Evolutionary conservation across 2,113 vertebrate genomes (phyloP).

Genomic region (Sebastes schlegelii): DNA sequence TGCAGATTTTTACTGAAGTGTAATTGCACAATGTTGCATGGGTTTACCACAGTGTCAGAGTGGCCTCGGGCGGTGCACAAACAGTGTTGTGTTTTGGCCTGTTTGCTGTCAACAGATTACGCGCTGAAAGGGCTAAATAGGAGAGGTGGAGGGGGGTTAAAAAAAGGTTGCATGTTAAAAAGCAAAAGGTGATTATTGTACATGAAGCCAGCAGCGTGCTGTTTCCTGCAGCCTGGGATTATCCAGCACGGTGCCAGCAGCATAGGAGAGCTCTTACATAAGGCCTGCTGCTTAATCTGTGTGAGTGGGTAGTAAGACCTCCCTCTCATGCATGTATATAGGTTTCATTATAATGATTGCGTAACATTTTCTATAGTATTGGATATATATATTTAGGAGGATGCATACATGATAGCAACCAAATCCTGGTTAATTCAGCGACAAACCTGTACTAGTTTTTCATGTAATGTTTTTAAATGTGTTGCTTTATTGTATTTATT

Average conservation of each 20-base stretch:
- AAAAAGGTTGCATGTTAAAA: constrained; percentile 22
- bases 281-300: constrained; percentile 69
- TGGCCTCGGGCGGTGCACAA: constrained; percentile 53
- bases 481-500: too few species aligned
- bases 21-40: neutral
- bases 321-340: constrained; percentile 1
- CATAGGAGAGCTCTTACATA: constrained; percentile 66
- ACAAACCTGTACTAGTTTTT: too few species aligned
- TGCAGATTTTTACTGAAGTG: neutral
- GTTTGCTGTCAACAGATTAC: constrained; percentile 61
- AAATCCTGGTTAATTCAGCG: too few species aligned
- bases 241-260: constrained; percentile 56
- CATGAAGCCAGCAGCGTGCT: constrained; percentile 42
- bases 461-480: too few species aligned
- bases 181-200: constrained; percentile 64
- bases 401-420: neutral
- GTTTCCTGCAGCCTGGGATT: constrained; percentile 66
- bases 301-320: constrained; percentile 35
- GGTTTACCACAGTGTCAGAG: constrained; percentile 2
- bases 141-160: neutral
- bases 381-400: neutral
- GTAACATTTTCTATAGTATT: neutral
- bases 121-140: constrained; percentile 32
- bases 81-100: constrained; percentile 27
- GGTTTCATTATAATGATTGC: constrained; percentile 7